Percentiles rank a stretch among this genome's conserved stretches.
phyloP scores from a whole-genome alignment of 2,113 vertebrate species.

The Empidonax traillii region DNA sequence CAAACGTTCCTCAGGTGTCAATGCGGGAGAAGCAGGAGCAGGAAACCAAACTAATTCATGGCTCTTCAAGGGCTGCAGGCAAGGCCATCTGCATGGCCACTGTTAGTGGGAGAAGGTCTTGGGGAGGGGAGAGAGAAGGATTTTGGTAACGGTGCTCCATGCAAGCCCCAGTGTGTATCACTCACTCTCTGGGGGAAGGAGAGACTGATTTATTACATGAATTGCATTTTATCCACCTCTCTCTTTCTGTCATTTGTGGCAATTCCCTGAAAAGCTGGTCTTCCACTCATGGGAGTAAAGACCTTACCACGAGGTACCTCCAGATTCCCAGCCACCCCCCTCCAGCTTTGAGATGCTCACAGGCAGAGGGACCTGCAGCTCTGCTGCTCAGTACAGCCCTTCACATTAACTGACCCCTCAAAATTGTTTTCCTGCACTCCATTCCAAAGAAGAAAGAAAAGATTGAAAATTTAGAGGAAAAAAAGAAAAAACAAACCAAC shows the following conservation, averaged over 20 bases:
- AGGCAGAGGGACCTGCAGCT: neutral
- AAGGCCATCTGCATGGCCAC: neutral
- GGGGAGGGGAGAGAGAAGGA: neutral
- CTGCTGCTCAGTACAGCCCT: rapidly evolving
- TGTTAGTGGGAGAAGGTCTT: neutral
- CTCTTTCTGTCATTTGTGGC: neutral
- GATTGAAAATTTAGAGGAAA: neutral
- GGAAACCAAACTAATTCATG: neutral
- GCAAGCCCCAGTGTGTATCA: rapidly evolving
- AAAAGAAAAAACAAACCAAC: neutral
- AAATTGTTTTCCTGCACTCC: neutral
- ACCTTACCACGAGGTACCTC: rapidly evolving
- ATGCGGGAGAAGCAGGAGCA: neutral
- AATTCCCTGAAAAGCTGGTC: neutral
- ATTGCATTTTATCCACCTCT: neutral
- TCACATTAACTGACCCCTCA: neutral
- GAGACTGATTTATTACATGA: neutral
- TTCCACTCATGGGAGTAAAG: neutral
- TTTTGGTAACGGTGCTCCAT: neutral
- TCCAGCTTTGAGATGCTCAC: rapidly evolving
- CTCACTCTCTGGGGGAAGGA: neutral
- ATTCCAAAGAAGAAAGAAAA: neutral
- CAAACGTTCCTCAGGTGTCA: neutral
- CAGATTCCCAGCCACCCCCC: neutral
- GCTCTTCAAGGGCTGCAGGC: neutral